phyloP scores from a whole-genome alignment of 2,797 vertebrate genomes.

The Protonibea diacanthus region DNA sequence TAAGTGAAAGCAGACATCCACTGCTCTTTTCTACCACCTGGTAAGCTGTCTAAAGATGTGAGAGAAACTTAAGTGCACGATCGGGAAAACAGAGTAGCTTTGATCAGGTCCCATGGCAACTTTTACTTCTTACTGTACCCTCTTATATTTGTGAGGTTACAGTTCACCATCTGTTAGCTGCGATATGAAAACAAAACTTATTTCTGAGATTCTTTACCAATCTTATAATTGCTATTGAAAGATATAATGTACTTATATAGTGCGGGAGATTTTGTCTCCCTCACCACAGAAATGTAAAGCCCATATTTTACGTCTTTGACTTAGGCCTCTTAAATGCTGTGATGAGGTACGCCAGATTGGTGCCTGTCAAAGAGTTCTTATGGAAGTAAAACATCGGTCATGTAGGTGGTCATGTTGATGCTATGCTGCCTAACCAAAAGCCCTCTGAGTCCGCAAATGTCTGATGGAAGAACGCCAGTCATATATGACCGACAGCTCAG shows the following conservation, averaged over 20 bases:
- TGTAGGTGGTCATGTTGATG: constrained; percentile 9
- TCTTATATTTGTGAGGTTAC: constrained; percentile 26
- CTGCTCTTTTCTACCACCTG: constrained; percentile 48
- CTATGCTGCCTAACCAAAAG: constrained; percentile 15
- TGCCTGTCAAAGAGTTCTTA: background rate
- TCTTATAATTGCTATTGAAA: background rate
- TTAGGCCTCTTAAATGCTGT: background rate
- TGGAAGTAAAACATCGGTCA: background rate
- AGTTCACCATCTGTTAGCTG: constrained; percentile 22
- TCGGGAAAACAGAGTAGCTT: constrained; percentile 55
- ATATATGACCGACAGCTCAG: constrained; percentile 57
- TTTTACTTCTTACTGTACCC: constrained; percentile 35
- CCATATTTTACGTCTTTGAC: background rate
- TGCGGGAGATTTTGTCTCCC: background rate
- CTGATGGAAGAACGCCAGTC: constrained; percentile 35
- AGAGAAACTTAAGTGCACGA: constrained; percentile 43
- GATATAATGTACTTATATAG: background rate
- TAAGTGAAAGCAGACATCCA: constrained; percentile 57
- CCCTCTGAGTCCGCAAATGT: constrained; percentile 11
- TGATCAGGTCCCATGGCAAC: constrained; percentile 55
- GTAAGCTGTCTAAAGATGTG: constrained; percentile 36
- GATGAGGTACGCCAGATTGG: background rate
- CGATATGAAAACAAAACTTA: constrained; percentile 11
- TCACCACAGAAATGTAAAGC: too few species aligned
- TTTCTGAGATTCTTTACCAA: background rate